Evolutionary conservation across 2,113 vertebrate species (phyloP), one percentile per base, ranked within the genome.

Genomic region (Salvelinus namaycush): DNA sequence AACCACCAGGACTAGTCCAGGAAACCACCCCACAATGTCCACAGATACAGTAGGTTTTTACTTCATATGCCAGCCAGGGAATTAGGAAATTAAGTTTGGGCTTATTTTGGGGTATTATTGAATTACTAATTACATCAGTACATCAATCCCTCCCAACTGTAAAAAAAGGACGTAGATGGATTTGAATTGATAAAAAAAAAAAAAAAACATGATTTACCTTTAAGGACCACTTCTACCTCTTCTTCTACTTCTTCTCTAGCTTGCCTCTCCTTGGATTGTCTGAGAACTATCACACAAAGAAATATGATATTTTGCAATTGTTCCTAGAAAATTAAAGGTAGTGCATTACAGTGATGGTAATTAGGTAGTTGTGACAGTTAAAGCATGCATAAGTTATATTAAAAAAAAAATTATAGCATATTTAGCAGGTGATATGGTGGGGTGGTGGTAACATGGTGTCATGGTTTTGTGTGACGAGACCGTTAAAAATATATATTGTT

Each of bases 231-330:
- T 82, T 76, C 79, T 44, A 89, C 82, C 72, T 86, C 82, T 83
- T 86, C 78, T 34, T 67, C 79, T 49, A 89, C 83, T 70, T 85
- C 82, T 83, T 86, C 78, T 44, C 71, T 77, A 65, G 73, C 79
- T 51, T 81, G 74, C 84, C 80, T 85, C 80, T 91, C 74, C n/a
- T 79, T 88, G 76, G 72, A 74, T 1, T 86, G 81, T 82, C 87
- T 84, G 62, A 88, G 81, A 90, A 90, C 89, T 90, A 76, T 66
- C 2, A 22, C 59, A 62, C 59, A 62, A 14, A 62, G n/a, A 62
- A 22, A 62, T 62, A 62, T 24, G 8, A 62, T 1, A 4, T 62
- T 66, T 66, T 66, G 20, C 22, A 22, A 22, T 8, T 24, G 1
- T 11, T 18, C 5, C 20, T 64, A 22, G 3, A 64, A 64, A 64